A percentile compares a stretch with the other conserved stretches of the same genome.
phyloP scores from a whole-genome alignment of 1,140 invertebrate genomes.

The Heterodera schachtii region DNA sequence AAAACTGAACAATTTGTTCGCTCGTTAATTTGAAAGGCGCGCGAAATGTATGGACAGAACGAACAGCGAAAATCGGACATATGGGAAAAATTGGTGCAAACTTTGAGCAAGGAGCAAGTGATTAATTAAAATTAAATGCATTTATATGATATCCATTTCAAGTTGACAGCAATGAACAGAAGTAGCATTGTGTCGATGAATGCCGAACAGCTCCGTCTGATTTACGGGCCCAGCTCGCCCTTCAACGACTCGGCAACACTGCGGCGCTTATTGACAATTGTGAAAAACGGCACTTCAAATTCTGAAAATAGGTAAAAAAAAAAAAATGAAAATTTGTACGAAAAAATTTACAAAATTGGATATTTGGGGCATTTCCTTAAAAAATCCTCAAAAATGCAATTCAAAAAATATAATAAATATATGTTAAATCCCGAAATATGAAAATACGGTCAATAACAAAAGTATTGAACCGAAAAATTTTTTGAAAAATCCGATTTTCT shows the following conservation, averaged over 20 bases:
- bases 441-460: no score
- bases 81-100: conserved; percentile 31
- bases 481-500: no score
- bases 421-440: no score
- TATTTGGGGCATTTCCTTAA: no score
- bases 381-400: no score
- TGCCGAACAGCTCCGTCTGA: conserved; percentile 34
- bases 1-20: no score
- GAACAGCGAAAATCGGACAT: conserved; percentile 32
- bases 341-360: no score
- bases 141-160: neutral
- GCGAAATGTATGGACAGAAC: conserved; percentile 37
- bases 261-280: conserved; percentile 27
- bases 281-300: conserved; percentile 21
- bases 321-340: no score
- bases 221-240: conserved; percentile 49
- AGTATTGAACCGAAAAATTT: no score
- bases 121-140: neutral
- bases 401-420: no score
- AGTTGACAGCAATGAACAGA: conserved; percentile 48
- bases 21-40: conserved; percentile 4
- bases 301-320: no score
- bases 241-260: conserved; percentile 49
- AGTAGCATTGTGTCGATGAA: conserved; percentile 45
- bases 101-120: conserved; percentile 31